Evolutionary conservation across 2,888 invertebrate species (phyloP).

Genomic region (Tachystola acroxantha): DNA sequence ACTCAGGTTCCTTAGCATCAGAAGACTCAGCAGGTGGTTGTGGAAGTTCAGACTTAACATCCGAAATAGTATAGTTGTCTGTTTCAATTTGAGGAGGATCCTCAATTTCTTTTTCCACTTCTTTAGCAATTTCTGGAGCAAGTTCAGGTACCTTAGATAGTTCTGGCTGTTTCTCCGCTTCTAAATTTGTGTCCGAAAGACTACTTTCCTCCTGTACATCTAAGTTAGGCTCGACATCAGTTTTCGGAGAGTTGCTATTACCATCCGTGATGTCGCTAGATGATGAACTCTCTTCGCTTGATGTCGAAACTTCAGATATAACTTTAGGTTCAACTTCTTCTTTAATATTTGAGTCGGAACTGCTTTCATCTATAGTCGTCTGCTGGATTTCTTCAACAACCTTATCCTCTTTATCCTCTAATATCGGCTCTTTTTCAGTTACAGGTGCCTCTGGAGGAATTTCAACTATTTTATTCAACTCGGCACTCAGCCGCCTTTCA

Average conservation of each 20-base stretch:
- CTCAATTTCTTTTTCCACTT: slow-evolving; percentile 20
- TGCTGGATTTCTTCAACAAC: slow-evolving; percentile 30
- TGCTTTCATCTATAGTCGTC: slow-evolving; percentile 48
- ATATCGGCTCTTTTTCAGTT: slow-evolving; percentile 20
- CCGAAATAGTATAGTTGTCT: slow-evolving; percentile 63
- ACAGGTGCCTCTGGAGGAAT: slow-evolving; percentile 16
- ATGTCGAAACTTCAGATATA: slow-evolving; percentile 54
- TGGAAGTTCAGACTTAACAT: slow-evolving; percentile 58
- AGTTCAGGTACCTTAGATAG: slow-evolving; percentile 14
- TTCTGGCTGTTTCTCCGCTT: slow-evolving; percentile 21
- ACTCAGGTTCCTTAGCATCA: slow-evolving; percentile 14
- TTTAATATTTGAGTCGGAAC: slow-evolving; percentile 53
- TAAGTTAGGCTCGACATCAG: slow-evolving; percentile 39
- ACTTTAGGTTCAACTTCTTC: slow-evolving; percentile 53
- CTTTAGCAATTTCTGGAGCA: slow-evolving; percentile 24
- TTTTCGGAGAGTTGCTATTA: slow-evolving; percentile 65
- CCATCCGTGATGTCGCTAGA: slow-evolving; percentile 69
- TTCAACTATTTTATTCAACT: slow-evolving; percentile 31
- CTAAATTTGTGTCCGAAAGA: slow-evolving; percentile 31
- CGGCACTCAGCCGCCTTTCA: slow-evolving; percentile 50
- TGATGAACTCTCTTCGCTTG: slow-evolving; percentile 68
- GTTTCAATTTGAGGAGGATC: slow-evolving; percentile 33
- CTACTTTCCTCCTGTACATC: slow-evolving; percentile 46
- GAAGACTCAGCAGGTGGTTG: slow-evolving; percentile 31
- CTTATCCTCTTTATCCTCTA: slow-evolving; percentile 29